Evolutionary conservation across 2,797 vertebrate species (phyloP).

Genomic region (Balearica regulorum): DNA sequence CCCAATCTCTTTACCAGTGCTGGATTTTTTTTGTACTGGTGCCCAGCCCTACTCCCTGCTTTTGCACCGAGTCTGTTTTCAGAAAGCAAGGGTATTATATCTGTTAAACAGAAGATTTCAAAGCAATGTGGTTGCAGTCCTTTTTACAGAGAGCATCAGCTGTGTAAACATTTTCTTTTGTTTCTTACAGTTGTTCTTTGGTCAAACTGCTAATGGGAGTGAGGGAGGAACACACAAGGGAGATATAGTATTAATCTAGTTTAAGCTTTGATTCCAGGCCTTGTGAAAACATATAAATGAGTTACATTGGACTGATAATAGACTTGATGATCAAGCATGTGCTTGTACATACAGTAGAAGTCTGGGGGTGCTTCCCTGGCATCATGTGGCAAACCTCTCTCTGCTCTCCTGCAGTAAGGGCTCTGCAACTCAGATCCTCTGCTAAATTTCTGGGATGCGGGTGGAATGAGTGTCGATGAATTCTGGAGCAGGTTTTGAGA

Average conservation of each 20-base stretch:
- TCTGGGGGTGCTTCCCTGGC: neutral
- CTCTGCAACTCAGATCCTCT: neutral
- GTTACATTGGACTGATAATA: neutral
- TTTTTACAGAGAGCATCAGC: neutral
- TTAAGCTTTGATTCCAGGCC: neutral
- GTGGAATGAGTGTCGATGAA: neutral
- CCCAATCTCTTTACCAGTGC: neutral
- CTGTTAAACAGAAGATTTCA: neutral
- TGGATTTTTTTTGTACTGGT: neutral
- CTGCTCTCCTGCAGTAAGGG: neutral
- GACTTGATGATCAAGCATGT: neutral
- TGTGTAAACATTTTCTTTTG: neutral
- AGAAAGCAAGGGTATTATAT: neutral
- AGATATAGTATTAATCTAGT: neutral
- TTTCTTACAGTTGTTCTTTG: neutral
- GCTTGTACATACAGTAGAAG: neutral
- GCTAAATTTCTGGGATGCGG: neutral
- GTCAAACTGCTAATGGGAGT: neutral
- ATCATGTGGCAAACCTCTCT: neutral
- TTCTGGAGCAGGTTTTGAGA: neutral
- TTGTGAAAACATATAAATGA: neutral
- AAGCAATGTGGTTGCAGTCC: neutral
- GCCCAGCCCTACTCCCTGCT: neutral
- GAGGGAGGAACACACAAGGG: neutral
- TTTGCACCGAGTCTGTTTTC: neutral